These are phyloP conservation scores for Colostygia pectinataria DNA, from an alignment of 2,888 invertebrate genomes.

Conservation along the genomic window DNA sequence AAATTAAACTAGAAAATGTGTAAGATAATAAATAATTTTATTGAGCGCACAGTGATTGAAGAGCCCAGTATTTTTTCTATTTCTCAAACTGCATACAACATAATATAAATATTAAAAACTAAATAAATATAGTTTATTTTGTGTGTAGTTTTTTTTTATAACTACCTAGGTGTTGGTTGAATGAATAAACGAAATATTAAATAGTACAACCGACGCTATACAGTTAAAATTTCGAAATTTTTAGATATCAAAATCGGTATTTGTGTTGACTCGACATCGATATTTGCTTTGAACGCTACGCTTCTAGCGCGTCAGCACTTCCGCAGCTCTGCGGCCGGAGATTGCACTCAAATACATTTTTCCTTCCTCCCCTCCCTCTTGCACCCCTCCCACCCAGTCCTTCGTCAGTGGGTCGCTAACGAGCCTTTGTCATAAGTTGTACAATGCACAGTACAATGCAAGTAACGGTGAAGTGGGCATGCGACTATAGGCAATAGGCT, in stretches of 20 bases:
- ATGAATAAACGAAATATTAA: too few species aligned
- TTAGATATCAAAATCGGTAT: slow-evolving; percentile 5
- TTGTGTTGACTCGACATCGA: slow-evolving; percentile 20
- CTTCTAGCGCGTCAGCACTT: slow-evolving; percentile 18
- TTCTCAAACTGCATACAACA: too few species aligned
- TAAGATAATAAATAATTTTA: too few species aligned
- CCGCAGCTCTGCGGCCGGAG: slow-evolving; percentile 36
- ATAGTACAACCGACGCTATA: too few species aligned
- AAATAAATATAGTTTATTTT: too few species aligned
- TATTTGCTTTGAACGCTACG: slow-evolving; percentile 8
- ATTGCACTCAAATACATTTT: slow-evolving; percentile 47
- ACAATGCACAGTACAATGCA: slow-evolving; percentile 20
- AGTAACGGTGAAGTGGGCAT: slow-evolving; percentile 17
- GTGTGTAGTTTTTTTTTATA: too few species aligned
- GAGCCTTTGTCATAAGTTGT: slow-evolving; percentile 36
- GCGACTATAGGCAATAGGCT: slow-evolving; percentile 8
- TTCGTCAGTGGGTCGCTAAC: slow-evolving; percentile 33
- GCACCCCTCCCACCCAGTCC: slow-evolving; percentile 14
- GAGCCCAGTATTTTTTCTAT: too few species aligned
- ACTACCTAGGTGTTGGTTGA: too few species aligned
- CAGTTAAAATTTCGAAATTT: background rate
- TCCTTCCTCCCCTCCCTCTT: slow-evolving; percentile 22
- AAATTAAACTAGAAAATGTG: too few species aligned
- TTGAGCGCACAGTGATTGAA: too few species aligned
- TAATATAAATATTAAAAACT: too few species aligned